These are phyloP conservation scores for Henricia sp. DNA, from an alignment of 53 echinoderm and acorn worm species.

Conservation along the genomic window DNA sequence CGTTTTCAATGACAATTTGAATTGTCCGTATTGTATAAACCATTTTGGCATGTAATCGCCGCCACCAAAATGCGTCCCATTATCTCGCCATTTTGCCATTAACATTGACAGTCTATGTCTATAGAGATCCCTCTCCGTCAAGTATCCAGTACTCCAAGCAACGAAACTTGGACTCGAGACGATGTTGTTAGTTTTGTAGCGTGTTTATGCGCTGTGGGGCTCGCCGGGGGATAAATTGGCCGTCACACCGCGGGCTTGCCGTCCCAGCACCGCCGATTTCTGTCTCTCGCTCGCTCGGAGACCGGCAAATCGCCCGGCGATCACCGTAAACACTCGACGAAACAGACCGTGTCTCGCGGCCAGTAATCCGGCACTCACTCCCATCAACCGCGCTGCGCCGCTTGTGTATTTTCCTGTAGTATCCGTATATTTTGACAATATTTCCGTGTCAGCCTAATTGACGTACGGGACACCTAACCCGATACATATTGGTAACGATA, in stretches of 20 bases:
- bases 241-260: neutral
- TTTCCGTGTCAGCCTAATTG: conserved; percentile 52
- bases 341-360: conserved; percentile 27
- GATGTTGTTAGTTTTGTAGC: conserved; percentile 59
- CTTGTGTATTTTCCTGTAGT: conserved; percentile 26
- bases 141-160: neutral
- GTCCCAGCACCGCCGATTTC: conserved; percentile 12
- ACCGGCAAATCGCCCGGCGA: neutral
- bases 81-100: no score
- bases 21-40: no score
- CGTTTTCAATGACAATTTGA: no score
- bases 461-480: conserved; percentile 23
- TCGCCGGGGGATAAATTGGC: neutral
- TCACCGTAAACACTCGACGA: conserved; percentile 45
- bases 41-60: no score
- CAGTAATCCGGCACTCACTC: conserved; percentile 38
- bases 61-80: no score
- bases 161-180: conserved; percentile 6
- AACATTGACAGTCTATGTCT: no score
- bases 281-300: conserved; percentile 9
- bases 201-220: conserved; percentile 48
- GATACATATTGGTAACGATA: no score
- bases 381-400: neutral
- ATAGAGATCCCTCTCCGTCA: neutral
- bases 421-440: conserved; percentile 36